Percentiles rank a stretch among this genome's conserved stretches.
phyloP scores from a whole-genome alignment of 2,797 vertebrate genomes.

The Enteromius afrohamiltoni region DNA sequence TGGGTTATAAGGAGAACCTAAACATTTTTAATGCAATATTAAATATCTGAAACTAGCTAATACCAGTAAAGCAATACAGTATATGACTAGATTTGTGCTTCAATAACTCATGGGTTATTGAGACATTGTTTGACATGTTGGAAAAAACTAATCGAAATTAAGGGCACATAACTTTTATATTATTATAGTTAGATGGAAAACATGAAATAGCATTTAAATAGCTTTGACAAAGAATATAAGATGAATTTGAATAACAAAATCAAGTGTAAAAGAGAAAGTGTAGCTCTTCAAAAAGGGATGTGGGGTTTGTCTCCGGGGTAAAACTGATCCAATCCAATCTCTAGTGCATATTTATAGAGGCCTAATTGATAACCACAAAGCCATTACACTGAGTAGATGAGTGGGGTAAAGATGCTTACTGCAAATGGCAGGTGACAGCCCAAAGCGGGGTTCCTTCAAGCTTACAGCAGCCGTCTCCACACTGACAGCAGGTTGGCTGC shows the following conservation, averaged over 20 bases:
- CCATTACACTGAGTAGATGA: constrained; percentile 61
- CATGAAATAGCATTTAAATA: not conserved
- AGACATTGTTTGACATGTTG: too few relatives aligned
- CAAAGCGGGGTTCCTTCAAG: constrained; percentile 44
- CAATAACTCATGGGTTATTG: not conserved
- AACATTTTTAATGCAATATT: not conserved
- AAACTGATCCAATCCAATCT: constrained; percentile 54
- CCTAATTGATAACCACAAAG: constrained; percentile 63
- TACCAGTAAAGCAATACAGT: not conserved
- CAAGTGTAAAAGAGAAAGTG: not conserved
- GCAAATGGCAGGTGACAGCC: constrained; percentile 57
- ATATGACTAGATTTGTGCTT: not conserved
- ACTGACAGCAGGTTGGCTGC: constrained; percentile 45
- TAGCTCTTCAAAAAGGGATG: not conserved
- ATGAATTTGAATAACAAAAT: not conserved
- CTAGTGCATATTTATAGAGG: constrained; percentile 58
- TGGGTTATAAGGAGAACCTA: not conserved
- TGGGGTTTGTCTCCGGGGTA: constrained; percentile 20
- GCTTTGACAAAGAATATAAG: not conserved
- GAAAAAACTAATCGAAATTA: not conserved
- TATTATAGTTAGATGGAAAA: not conserved
- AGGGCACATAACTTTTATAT: not conserved
- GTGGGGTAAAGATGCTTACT: constrained; percentile 55
- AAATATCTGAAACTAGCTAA: not conserved
- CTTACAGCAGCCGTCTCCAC: constrained; percentile 47